phyloP scores from a whole-genome alignment of 2,797 vertebrate species.

The Bucorvus abyssinicus region DNA sequence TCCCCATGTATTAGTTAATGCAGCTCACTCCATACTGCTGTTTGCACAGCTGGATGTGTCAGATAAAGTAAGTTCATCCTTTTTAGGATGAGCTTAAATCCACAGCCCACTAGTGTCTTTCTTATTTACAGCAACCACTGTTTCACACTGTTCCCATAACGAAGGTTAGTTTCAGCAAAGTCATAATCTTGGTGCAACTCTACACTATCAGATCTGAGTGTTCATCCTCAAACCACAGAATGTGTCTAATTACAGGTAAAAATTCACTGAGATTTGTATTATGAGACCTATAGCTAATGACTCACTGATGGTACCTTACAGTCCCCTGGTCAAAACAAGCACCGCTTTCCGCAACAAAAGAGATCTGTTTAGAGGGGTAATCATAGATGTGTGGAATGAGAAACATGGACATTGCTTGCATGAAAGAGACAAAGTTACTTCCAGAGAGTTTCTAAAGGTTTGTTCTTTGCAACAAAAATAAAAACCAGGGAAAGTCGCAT shows the following conservation, averaged over 20 bases:
- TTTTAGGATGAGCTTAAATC: constrained; percentile 67
- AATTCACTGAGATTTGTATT: constrained; percentile 43
- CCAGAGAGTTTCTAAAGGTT: neutral
- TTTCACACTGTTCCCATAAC: constrained; percentile 34
- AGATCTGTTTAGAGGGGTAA: neutral
- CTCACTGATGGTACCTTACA: neutral
- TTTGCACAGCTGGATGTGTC: constrained; percentile 72
- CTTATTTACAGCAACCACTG: constrained; percentile 54
- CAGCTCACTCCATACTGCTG: constrained; percentile 44
- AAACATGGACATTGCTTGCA: neutral
- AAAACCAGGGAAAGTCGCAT: neutral
- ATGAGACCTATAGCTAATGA: constrained; percentile 23
- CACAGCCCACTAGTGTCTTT: constrained; percentile 25
- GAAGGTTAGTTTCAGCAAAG: constrained; percentile 53
- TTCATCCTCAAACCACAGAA: constrained; percentile 52
- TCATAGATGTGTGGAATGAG: neutral
- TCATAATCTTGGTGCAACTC: constrained; percentile 20
- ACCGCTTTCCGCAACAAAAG: neutral
- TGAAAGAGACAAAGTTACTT: neutral
- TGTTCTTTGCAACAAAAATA: neutral
- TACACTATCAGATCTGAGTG: constrained; percentile 36
- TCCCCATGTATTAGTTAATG: constrained; percentile 63
- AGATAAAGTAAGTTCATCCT: constrained; percentile 56
- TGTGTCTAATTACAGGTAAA: constrained; percentile 59
- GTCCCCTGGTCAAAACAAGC: constrained; percentile 8